Percentiles rank a stretch among this genome's conserved stretches.
phyloP scores from a whole-genome alignment of 2,113 vertebrate genomes.

The Piaya cayana region DNA sequence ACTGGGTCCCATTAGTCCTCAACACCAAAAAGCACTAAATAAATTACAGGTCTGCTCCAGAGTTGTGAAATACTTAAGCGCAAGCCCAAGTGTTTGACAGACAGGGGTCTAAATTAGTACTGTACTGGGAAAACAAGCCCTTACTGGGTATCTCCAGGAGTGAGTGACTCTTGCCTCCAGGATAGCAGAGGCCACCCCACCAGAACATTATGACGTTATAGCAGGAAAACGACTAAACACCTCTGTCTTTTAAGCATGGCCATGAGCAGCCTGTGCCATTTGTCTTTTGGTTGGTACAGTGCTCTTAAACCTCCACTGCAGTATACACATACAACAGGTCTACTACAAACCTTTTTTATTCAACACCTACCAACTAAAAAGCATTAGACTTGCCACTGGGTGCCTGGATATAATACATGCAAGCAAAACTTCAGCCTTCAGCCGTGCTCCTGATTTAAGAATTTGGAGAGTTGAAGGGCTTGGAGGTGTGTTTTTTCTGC shows the following conservation, averaged over 20 bases:
- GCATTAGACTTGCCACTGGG: background rate
- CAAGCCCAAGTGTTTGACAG: background rate
- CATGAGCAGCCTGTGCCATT: background rate
- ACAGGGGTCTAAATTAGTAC: background rate
- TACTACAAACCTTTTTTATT: background rate
- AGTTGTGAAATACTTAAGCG: background rate
- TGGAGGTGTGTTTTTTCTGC: background rate
- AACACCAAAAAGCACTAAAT: background rate
- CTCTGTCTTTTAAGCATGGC: background rate
- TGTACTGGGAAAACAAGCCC: background rate
- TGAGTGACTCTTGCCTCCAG: background rate
- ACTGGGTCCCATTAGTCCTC: background rate
- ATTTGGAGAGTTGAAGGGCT: background rate
- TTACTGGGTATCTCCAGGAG: background rate
- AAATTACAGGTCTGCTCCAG: background rate
- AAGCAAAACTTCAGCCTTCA: background rate
- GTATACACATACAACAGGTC: fast-evolving
- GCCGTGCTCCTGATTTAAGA: background rate
- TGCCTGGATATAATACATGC: background rate
- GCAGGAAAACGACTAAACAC: background rate
- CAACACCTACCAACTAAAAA: background rate
- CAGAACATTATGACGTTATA: background rate
- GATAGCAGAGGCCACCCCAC: background rate
- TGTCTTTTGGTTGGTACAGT: background rate
- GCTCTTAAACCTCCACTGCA: background rate